Base-by-base conservation (phyloP, 1,140 invertebrate species). In the Onthophagus taurus region DNA sequence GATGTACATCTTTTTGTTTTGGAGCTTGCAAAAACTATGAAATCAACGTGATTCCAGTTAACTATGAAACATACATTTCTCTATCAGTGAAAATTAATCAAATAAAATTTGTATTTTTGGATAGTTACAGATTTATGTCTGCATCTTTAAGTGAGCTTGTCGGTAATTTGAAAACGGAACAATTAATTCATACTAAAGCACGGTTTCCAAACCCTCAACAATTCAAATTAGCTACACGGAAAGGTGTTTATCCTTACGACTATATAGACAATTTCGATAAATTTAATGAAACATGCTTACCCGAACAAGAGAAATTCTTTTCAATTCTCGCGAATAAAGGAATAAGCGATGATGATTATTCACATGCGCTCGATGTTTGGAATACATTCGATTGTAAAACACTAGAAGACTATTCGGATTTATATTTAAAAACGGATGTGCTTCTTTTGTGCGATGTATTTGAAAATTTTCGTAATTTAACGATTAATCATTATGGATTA, bases 341-440 rank as follows among this genome's bases (percentile, higher is more conserved):
- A 17, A 58, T 66, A 35, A 42, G 30, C 18, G 47, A 50, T 13
- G 48, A 55, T 18, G 59, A 70, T 24, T 71, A 70, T 58, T 6
- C 45, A 11, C 63, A 68, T 59, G 68, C 65, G 4, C 19, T 54
- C 48, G 57, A 58, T 5, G 55, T 72, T 17, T 72, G 68, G 67
- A 36, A 59, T 16, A 48, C 21, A 31, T 73, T 73, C 51, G 54
- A 63, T 16, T 53, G 59, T 42, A 31, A 53, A 49, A 62, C 41
- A 35, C 26, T 71, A n/a, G 47, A 58, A 8, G 57, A 71, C 30
- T 69, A 67, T 54, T 52, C 61, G 16, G 59, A 67, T 44, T 44
- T 71, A 13, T 70, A 71, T 56, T 47, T 67, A 14, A 65, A 60
- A 55, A 56, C 48, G 42, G 57, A 69, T 52, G 57, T 67, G 2